phyloP scores from a whole-genome alignment of 2,797 vertebrate genomes.

The Artibeus lituratus region DNA sequence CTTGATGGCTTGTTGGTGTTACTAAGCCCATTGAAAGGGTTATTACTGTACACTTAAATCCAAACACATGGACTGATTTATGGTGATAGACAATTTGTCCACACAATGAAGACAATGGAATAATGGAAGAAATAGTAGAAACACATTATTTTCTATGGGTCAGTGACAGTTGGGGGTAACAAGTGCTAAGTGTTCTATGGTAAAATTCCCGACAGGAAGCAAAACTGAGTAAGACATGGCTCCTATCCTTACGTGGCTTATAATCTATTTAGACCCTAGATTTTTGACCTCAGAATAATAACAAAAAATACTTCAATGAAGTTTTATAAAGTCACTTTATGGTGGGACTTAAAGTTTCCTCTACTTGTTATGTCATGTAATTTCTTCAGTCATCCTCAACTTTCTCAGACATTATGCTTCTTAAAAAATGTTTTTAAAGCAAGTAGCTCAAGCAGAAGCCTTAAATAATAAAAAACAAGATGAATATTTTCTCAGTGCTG shows the following conservation, averaged over 20 bases:
- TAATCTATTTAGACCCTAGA: background rate
- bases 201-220: background rate
- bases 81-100: background rate
- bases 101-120: background rate
- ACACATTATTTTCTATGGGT: background rate
- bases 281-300: background rate
- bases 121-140: background rate
- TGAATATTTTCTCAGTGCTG: background rate
- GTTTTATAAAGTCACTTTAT: background rate
- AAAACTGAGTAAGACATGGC: background rate
- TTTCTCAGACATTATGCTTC: background rate
- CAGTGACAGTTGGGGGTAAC: background rate
- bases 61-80: background rate
- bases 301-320: background rate
- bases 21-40: background rate
- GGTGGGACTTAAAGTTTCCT: background rate
- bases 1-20: background rate
- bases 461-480: background rate
- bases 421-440: background rate
- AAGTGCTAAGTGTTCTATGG: background rate
- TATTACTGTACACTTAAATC: background rate
- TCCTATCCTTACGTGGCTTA: background rate
- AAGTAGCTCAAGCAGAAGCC: background rate
- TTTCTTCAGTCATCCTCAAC: background rate
- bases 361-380: background rate